Base-by-base conservation (phyloP, 2,888 invertebrate genomes). In the Carterocephalus palaemon region DNA sequence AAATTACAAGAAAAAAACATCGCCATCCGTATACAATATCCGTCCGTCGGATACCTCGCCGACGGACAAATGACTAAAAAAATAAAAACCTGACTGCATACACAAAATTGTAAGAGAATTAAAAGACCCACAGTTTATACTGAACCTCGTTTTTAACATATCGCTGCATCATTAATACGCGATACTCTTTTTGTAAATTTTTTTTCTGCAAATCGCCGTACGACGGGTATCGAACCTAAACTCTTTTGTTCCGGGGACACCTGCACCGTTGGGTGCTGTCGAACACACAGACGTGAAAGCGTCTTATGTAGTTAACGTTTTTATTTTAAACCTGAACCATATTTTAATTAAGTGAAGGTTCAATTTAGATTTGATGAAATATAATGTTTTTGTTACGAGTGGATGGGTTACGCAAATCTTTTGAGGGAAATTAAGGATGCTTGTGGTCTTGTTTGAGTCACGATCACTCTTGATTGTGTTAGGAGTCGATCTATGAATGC, bases 181-280 rank as follows among this genome's bases (percentile, higher is more conserved):
- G 48, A 54, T 56, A 63, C 57, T 49, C 52, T 52, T 53, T 50
- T 49, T 53, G 39, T 51, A 47, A 41, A 38, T 41, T 52, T 62
- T 62, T 64, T 70, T 66, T 70, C 54, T 55, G 62, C 67, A 76
- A 78, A 81, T 79, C 71, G 69, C 67, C 70, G 56, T 73, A 69
- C 69, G 56, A 54, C 68, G 62, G 74, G 74, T 72, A 73, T 80
- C 75, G 74, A 83, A 81, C 66, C 72, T 65, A 63, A 70, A 64
- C 71, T 67, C 81, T 75, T 78, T 84, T 84, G 84, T 84, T 75
- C 61, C 57, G 50, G 57, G 69, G 66, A 84, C 85, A 85, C 85
- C 84, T 85, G 83, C 83, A 71, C 70, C 63, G 73, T 80, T 67
- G 67, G 74, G 68, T 71, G 59, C 64, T 79, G 80, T 68, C 54